Percentiles rank a stretch among this genome's conserved stretches.
phyloP scores from a whole-genome alignment of 2,113 vertebrate genomes.

The Cynoglossus semilaevis region DNA sequence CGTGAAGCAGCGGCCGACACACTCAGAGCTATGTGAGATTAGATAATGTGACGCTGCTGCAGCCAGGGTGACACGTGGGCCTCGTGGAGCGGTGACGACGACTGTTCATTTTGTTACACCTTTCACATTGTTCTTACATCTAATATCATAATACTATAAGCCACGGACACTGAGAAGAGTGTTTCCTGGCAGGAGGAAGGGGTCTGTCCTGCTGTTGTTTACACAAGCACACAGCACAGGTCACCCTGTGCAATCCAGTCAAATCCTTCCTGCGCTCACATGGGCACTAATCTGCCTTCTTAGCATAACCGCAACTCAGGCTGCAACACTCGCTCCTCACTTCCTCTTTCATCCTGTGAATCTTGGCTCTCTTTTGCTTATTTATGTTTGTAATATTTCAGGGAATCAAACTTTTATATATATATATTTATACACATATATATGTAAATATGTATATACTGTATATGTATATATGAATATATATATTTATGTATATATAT shows the following conservation, averaged over 20 bases:
- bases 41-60: conserved; percentile 5
- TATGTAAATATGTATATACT: no score
- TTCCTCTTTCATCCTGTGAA: conserved; percentile 1
- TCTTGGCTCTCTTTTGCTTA: background rate
- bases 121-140: no score
- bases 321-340: conserved; percentile 17
- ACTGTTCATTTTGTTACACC: no score
- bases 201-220: conserved; percentile 59
- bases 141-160: no score
- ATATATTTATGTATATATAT: no score
- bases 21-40: conserved; percentile 20
- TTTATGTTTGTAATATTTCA: background rate
- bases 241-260: conserved; percentile 57
- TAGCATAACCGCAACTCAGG: conserved; percentile 32
- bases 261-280: conserved; percentile 63
- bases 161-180: background rate
- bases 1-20: conserved; percentile 16
- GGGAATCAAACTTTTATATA: no score
- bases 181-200: conserved; percentile 6
- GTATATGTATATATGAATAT: no score
- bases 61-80: background rate
- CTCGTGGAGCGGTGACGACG: no score
- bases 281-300: conserved; percentile 70
- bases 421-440: no score
- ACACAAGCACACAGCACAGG: conserved; percentile 16